Conservation (phyloP, 2,113 vertebrate genomes). For the Rhizomys pruinosus region DNA sequence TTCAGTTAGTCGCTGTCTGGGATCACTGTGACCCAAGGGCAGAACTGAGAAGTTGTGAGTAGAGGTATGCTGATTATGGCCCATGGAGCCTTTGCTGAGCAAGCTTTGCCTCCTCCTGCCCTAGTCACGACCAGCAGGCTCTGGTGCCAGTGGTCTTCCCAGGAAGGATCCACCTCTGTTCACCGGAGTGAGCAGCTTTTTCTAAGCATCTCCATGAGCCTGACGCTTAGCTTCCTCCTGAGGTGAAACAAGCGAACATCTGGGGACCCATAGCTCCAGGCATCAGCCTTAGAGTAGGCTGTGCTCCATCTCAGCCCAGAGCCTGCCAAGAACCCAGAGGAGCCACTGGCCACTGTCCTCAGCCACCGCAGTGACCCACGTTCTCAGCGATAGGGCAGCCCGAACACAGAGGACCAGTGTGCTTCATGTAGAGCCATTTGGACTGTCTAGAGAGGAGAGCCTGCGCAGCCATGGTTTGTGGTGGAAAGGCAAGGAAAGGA, state of each 20-base stretch:
- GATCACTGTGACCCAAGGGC: not conserved
- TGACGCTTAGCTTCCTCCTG: slow-evolving; percentile 49
- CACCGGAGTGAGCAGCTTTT: not conserved
- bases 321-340: not conserved
- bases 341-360: not conserved
- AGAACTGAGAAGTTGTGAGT: not conserved
- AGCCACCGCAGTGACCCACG: not conserved
- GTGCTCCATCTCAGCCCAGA: not conserved
- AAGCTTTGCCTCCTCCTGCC: not conserved
- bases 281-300: not conserved
- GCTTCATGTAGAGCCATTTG: not conserved
- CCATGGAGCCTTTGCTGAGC: not conserved
- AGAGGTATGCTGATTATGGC: not conserved
- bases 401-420: not conserved
- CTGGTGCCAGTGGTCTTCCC: not conserved
- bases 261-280: not conserved
- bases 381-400: not conserved
- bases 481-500: not conserved
- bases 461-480: not conserved
- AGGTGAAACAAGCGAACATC: not conserved
- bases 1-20: not conserved
- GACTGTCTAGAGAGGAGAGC: not conserved
- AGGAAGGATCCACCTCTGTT: slow-evolving; percentile 25
- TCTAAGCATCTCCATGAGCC: slow-evolving; percentile 49
- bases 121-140: not conserved